Percentiles rank a stretch among this genome's conserved stretches.
Conservation (phyloP, 1,140 invertebrate species). For the Nomia melanderi region DNA sequence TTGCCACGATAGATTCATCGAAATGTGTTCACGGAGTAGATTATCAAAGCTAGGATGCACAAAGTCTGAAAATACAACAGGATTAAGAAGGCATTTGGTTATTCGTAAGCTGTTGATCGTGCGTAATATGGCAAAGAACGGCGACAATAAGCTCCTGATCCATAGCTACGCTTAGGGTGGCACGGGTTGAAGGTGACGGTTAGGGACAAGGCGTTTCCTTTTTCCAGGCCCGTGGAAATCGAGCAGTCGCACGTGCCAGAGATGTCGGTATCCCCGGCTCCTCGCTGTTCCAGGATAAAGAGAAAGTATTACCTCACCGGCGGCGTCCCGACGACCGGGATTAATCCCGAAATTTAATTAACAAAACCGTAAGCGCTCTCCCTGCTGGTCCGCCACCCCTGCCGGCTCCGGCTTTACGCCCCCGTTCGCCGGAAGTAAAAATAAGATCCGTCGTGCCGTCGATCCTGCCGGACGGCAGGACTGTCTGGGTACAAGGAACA, state of each 20-base stretch:
- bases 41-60: too few species aligned
- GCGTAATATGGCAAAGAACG: neutral
- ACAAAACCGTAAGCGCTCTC: conserved; percentile 40
- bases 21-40: too few species aligned
- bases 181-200: conserved; percentile 18
- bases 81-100: too few species aligned
- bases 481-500: neutral
- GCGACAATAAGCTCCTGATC: neutral
- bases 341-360: conserved; percentile 59
- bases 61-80: too few species aligned
- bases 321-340: conserved; percentile 22
- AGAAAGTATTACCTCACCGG: conserved; percentile 38
- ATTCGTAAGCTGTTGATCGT: neutral
- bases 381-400: neutral
- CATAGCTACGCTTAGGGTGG: neutral
- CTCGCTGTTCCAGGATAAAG: conserved; percentile 26
- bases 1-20: too few species aligned
- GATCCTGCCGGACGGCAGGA: neutral
- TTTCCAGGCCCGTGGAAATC: conserved; percentile 31
- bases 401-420: neutral
- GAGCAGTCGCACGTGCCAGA: conserved; percentile 28
- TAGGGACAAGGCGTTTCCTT: conserved; percentile 8
- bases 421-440: conserved; percentile 1
- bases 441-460: conserved; percentile 12
- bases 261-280: conserved; percentile 9